phyloP scores from a whole-genome alignment of 2,113 vertebrate genomes.

The Notothenia coriiceps region DNA sequence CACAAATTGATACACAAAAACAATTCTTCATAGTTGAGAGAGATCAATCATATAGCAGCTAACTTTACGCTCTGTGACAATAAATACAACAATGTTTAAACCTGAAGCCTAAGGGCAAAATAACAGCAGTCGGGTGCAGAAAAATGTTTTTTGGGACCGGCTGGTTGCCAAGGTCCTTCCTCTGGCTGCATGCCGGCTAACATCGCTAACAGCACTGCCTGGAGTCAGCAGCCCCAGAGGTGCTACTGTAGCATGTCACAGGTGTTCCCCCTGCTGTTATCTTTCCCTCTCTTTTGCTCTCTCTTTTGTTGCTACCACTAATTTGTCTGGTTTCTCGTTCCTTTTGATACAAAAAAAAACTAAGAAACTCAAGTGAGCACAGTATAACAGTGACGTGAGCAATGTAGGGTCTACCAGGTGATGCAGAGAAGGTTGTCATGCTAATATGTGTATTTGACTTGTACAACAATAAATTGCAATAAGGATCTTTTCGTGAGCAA shows the following conservation, averaged over 20 bases:
- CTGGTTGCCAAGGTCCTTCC: neutral
- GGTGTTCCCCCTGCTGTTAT: neutral
- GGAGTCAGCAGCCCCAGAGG: neutral
- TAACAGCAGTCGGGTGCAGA: too few relatives aligned
- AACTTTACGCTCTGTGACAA: too few relatives aligned
- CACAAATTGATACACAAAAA: too few relatives aligned
- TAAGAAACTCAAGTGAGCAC: neutral
- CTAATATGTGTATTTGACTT: too few relatives aligned
- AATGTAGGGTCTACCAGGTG: too few relatives aligned
- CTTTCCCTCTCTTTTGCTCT: neutral
- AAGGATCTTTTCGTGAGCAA: neutral
- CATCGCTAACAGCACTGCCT: neutral
- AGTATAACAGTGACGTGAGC: neutral
- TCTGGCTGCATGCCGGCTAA: neutral
- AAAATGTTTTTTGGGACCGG: neutral
- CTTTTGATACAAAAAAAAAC: neutral
- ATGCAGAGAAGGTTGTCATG: neutral
- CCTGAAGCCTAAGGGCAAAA: too few relatives aligned
- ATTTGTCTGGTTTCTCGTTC: neutral
- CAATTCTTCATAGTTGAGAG: too few relatives aligned
- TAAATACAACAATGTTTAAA: too few relatives aligned
- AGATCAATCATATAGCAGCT: too few relatives aligned
- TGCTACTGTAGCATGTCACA: constrained; percentile 5
- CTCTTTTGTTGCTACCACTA: neutral
- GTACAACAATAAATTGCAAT: neutral